Evolutionary conservation across 2,113 vertebrate species (phyloP).

Genomic region (Takifugu bimaculatus): DNA sequence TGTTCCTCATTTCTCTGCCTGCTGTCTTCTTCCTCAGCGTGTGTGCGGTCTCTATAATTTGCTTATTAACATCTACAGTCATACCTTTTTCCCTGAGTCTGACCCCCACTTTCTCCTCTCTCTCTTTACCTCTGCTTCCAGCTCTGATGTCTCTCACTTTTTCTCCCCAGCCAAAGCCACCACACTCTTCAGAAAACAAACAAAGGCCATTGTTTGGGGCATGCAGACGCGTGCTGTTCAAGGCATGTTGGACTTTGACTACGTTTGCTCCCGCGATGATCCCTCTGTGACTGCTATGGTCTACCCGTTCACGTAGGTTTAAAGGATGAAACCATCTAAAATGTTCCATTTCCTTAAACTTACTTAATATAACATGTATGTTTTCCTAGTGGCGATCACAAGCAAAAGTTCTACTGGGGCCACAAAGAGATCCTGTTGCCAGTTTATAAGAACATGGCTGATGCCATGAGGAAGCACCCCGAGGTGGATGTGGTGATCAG

Average conservation of each 20-base stretch:
- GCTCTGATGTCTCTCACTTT: slow-evolving; percentile 9
- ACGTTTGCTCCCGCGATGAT: slow-evolving; percentile 89
- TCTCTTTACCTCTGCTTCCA: slow-evolving; percentile 1
- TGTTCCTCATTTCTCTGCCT: slow-evolving; percentile 23
- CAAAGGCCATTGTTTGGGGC: slow-evolving; percentile 96
- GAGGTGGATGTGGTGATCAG: slow-evolving; percentile 96
- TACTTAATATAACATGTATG: not conserved
- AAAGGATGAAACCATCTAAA: not conserved
- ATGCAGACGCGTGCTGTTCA: slow-evolving; percentile 98
- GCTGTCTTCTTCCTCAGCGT: slow-evolving; percentile 16
- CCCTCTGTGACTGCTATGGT: slow-evolving; percentile 96
- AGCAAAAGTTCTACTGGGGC: slow-evolving; percentile 99
- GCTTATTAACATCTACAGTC: no score
- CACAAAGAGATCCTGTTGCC: slow-evolving; percentile 97
- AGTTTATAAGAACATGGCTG: slow-evolving; percentile 95
- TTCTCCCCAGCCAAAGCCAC: slow-evolving; percentile 76
- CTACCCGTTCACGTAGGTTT: slow-evolving; percentile 90
- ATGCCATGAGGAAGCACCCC: slow-evolving; percentile 93
- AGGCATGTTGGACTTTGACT: slow-evolving; percentile 98
- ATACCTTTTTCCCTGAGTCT: not conserved
- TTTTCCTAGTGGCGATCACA: slow-evolving; percentile 87
- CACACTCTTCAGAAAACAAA: slow-evolving; percentile 88
- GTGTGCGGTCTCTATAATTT: slow-evolving; percentile 9
- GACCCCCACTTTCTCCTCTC: not conserved
- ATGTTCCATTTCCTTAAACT: not conserved